These are phyloP conservation scores for Halictus quadricinctus DNA, from an alignment of 2,888 invertebrate genomes.

Conservation along the genomic window DNA sequence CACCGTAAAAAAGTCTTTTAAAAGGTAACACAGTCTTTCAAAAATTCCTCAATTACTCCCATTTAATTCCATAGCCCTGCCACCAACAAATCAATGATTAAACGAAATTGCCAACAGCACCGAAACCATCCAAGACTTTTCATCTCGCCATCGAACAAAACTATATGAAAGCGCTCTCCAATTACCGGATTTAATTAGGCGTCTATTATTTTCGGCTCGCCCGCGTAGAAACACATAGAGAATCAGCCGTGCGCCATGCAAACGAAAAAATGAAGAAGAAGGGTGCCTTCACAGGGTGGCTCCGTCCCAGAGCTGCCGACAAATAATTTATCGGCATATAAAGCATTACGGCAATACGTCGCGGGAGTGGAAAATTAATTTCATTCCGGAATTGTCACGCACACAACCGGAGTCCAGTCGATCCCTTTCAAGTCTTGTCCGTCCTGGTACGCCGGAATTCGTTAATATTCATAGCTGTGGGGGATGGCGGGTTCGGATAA, in stretches of 20 bases:
- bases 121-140: not conserved
- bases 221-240: not conserved
- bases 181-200: constrained; percentile 3
- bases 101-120: not conserved
- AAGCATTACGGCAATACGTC: constrained; percentile 64
- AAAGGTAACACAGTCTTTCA: not conserved
- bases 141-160: not conserved
- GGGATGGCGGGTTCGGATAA: constrained; percentile 75
- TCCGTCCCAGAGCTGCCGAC: constrained; percentile 26
- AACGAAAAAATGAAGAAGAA: not conserved
- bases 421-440: constrained; percentile 73
- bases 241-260: not conserved
- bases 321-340: constrained; percentile 64
- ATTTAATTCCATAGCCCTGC: not conserved
- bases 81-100: not conserved
- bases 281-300: constrained; percentile 14
- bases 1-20: too few relatives aligned
- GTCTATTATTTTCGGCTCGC: not conserved
- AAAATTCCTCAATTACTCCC: not conserved
- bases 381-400: constrained; percentile 70
- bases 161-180: constrained; percentile 3
- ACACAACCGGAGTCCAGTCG: constrained; percentile 66
- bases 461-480: constrained; percentile 80
- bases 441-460: constrained; percentile 70
- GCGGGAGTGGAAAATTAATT: constrained; percentile 71